These are phyloP conservation scores for Nothura maculosa DNA, from an alignment of 2,797 vertebrate genomes.

Conservation along the genomic window DNA sequence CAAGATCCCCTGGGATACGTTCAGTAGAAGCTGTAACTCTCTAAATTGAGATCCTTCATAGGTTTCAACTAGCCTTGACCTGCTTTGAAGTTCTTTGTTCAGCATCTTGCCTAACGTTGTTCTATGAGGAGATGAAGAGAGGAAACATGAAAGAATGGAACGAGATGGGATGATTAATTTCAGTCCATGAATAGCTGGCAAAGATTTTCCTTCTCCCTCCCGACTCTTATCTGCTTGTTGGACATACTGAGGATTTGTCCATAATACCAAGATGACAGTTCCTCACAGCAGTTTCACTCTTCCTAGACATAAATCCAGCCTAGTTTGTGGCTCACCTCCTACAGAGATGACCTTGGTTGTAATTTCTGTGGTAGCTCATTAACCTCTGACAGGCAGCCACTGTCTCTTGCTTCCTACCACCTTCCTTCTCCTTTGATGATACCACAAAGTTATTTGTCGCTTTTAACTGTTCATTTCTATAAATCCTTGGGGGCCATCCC, in stretches of 20 bases:
- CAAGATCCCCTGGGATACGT: background rate
- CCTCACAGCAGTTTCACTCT: slow-evolving; percentile 5
- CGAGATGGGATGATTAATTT: background rate
- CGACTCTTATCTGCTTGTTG: background rate
- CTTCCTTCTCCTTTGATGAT: background rate
- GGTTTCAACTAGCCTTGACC: background rate
- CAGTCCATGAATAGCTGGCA: background rate
- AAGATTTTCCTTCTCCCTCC: background rate
- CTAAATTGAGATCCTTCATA: background rate
- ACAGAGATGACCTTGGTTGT: background rate
- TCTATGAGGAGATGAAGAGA: background rate
- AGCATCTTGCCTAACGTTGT: background rate
- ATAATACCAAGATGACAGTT: background rate
- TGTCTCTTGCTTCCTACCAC: background rate
- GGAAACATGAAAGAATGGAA: background rate
- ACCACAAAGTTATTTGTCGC: background rate
- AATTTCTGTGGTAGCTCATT: slow-evolving; percentile 23
- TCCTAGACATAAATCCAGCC: slow-evolving; percentile 26
- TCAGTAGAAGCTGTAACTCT: background rate
- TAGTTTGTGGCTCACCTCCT: background rate
- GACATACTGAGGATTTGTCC: background rate
- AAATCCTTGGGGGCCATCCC: background rate
- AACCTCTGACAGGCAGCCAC: background rate
- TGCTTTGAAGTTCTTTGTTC: background rate
- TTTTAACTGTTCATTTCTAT: background rate